Percentiles rank a stretch among this genome's conserved stretches.
Conservation (phyloP, 2,113 vertebrate species). For the Triplophysa siluroides region DNA sequence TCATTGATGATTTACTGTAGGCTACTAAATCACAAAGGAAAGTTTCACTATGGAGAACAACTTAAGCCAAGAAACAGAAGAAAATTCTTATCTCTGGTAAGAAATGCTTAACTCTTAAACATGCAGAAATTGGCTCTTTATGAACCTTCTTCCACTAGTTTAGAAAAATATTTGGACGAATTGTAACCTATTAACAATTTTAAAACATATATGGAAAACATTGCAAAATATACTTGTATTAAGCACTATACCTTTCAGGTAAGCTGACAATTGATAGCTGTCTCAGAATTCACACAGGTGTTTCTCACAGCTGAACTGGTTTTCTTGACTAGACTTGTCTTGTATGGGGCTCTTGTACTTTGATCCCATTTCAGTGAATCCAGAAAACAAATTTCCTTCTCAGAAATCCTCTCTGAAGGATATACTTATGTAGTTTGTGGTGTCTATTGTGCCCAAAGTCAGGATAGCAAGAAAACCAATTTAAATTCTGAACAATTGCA, state of each 20-base stretch:
- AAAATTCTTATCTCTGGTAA: conserved; percentile 68
- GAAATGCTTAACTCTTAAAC: conserved; percentile 26
- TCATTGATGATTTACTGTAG: not conserved
- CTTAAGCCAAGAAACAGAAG: conserved; percentile 60
- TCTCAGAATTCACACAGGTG: conserved; percentile 20
- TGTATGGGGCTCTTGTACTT: not conserved
- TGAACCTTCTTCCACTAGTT: not conserved
- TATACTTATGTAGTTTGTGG: not conserved
- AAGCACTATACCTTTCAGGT: conserved; percentile 9
- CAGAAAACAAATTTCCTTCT: not conserved
- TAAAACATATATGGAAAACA: not conserved
- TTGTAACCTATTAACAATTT: not conserved
- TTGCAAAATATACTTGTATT: not conserved
- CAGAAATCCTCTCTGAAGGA: not conserved
- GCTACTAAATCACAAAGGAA: not conserved
- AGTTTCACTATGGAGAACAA: conserved; percentile 60
- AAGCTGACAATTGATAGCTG: conserved; percentile 14
- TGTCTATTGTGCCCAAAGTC: not conserved
- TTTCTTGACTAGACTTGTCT: conserved; percentile 51
- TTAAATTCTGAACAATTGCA: not conserved
- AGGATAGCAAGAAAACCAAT: not conserved
- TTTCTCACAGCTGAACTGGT: conserved; percentile 12
- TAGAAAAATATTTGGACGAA: not conserved
- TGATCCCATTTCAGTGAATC: conserved; percentile 5
- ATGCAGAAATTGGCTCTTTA: not conserved